These are phyloP conservation scores for Zaprionus kolodkinae DNA, from an alignment of 1,140 invertebrate species.

Conservation along the genomic window DNA sequence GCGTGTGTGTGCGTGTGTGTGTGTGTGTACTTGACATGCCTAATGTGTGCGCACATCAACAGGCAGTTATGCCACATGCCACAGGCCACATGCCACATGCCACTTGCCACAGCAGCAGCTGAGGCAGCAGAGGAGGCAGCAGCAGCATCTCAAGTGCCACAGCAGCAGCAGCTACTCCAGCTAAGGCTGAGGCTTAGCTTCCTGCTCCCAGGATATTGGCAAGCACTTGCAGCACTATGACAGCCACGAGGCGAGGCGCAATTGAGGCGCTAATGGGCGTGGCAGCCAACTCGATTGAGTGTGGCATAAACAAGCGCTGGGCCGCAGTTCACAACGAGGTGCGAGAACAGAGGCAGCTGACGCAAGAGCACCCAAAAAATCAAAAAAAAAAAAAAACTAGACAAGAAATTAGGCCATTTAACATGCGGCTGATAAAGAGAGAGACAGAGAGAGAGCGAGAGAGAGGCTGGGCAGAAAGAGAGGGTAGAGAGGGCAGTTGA, in stretches of 20 bases:
- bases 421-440: slow-evolving; percentile 60
- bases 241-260: slow-evolving; percentile 5
- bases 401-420: slow-evolving; percentile 75
- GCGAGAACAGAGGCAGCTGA: slow-evolving; percentile 44
- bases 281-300: neutral
- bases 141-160: slow-evolving; percentile 37
- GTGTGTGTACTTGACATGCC: slow-evolving; percentile 32
- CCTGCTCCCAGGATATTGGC: neutral
- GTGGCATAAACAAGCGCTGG: slow-evolving; percentile 27
- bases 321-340: slow-evolving; percentile 55
- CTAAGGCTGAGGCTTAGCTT: neutral
- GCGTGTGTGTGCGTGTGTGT: neutral
- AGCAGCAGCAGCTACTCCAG: slow-evolving; percentile 4
- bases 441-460: neutral
- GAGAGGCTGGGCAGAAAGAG: neutral
- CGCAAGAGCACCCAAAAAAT: slow-evolving; percentile 10
- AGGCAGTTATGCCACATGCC: slow-evolving; percentile 7
- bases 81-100: neutral
- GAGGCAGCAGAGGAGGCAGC: neutral
- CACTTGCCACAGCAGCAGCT: neutral
- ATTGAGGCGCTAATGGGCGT: neutral
- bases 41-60: slow-evolving; percentile 37
- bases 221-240: slow-evolving; percentile 35
- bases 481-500: neutral
- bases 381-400: slow-evolving; percentile 9